Percentiles rank a stretch among this genome's conserved stretches.
Conservation (phyloP, 2,888 invertebrate genomes). For the Thumatha senex region DNA sequence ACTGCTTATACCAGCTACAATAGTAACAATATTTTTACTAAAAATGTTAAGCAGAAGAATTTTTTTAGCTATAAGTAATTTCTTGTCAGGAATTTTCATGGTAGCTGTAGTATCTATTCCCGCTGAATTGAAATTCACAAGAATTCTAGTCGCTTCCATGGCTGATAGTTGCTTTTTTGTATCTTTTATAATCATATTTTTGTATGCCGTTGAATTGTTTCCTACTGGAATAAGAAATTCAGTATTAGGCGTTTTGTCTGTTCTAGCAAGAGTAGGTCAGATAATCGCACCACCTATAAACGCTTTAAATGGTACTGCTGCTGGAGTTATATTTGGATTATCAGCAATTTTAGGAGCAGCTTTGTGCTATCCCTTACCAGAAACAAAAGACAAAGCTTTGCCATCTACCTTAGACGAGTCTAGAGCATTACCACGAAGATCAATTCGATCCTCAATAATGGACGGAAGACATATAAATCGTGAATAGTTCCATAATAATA, state of each 20-base stretch:
- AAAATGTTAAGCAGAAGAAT: slow-evolving; percentile 84
- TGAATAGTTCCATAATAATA: background rate
- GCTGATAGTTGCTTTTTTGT: slow-evolving; percentile 91
- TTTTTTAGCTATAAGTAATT: slow-evolving; percentile 83
- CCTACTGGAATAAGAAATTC: slow-evolving; percentile 93
- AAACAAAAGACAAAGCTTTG: slow-evolving; percentile 59
- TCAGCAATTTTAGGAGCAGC: slow-evolving; percentile 85
- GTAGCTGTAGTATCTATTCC: slow-evolving; percentile 53
- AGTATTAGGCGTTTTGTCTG: slow-evolving; percentile 91
- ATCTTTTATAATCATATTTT: slow-evolving; percentile 91
- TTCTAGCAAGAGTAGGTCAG: slow-evolving; percentile 91
- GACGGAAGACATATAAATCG: background rate
- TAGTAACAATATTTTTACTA: slow-evolving; percentile 81
- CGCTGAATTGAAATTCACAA: slow-evolving; percentile 58
- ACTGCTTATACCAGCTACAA: slow-evolving; percentile 85
- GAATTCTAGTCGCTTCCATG: slow-evolving; percentile 85
- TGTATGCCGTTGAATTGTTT: slow-evolving; percentile 93
- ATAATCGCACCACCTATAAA: slow-evolving; percentile 90
- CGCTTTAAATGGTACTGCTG: slow-evolving; percentile 63
- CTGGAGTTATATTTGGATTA: slow-evolving; percentile 84
- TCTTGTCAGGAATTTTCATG: slow-evolving; percentile 61
- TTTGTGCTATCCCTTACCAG: slow-evolving; percentile 87
- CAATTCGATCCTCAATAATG: background rate
- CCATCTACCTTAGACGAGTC: slow-evolving; percentile 61
- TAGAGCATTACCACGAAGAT: slow-evolving; percentile 18